Conservation (phyloP, 2,797 vertebrate genomes). For the Oreochromis grahami region DNA sequence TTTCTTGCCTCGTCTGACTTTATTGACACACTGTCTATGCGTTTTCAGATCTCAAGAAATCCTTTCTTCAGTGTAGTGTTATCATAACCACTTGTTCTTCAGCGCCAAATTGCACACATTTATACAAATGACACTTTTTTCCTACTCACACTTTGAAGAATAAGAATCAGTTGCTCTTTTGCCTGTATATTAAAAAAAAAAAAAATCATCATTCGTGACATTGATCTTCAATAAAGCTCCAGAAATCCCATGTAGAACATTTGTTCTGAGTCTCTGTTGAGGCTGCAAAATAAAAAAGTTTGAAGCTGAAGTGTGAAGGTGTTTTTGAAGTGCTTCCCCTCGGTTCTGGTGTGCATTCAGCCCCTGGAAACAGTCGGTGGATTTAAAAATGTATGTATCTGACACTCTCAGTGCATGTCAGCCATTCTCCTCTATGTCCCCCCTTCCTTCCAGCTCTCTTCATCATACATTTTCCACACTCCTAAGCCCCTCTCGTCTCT, state of each 20-base stretch:
- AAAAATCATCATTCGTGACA: neutral
- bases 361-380: conserved; percentile 24
- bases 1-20: neutral
- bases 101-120: neutral
- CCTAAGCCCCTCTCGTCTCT: neutral
- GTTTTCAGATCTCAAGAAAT: neutral
- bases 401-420: conserved; percentile 16
- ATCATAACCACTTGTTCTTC: neutral
- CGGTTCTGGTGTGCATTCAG: conserved; percentile 12
- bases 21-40: neutral
- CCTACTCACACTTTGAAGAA: neutral
- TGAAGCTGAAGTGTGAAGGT: conserved; percentile 20
- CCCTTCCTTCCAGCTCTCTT: neutral
- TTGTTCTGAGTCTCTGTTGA: conserved; percentile 16
- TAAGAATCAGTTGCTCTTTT: neutral
- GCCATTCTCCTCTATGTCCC: neutral
- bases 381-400: conserved; percentile 52
- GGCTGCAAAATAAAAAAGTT: conserved; percentile 9
- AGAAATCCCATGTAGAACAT: neutral
- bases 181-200: neutral
- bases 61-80: neutral
- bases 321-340: conserved; percentile 30
- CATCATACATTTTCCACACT: neutral
- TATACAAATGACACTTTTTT: neutral
- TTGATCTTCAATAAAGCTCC: neutral